Evolutionary conservation across 2,113 vertebrate genomes (phyloP), one percentile per base, ranked within the genome.

Genomic region (Pterocles gutturalis): DNA sequence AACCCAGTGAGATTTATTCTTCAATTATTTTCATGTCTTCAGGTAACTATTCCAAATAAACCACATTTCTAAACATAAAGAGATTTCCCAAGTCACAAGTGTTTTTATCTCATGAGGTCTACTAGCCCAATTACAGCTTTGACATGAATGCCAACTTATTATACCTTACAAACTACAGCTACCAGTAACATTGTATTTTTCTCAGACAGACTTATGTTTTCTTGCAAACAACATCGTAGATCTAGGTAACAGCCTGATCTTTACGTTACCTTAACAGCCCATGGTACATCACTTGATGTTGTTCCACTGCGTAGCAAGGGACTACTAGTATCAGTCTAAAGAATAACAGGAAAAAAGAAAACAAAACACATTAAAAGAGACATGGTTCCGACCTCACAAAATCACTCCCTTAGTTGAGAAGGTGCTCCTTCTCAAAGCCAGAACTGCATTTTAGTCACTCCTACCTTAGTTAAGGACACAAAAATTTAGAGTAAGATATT

Each of bases 211-310:
- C 3, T 53, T 31, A 31, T 0, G 4, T 38, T 77, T 87, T 70
- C 51, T 71, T 70, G 38, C 64, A 90, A 86, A 83, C 5, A 13
- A 73, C 16, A 2, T 8, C 29, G 61, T 0, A 70, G 20, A 41
- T 83, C 45, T n/a, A 54, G 19, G 19, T 10, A 72, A 78, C 1
- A 91, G 38, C 18, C 19, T 41, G 8, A 55, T 53, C 64, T 55
- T 88, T 31, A 60, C 28, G 93, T 98, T 98, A 99, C 99, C 99
- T 99, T 99, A 64, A 99, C 99, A 77, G 99, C 98, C 99, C 99
- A 99, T 48, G 99, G 98, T 67, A 98, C 66, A 80, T 99, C 99
- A 72, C 51, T 69, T 46, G 98, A 83, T 93, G 97, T 94, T 25
- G 98, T 96, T 96, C 98, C 98, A 85, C 98, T 89, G 85, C 96